Evolutionary conservation across 2,797 vertebrate species (phyloP).

Genomic region (Mico argentatus): DNA sequence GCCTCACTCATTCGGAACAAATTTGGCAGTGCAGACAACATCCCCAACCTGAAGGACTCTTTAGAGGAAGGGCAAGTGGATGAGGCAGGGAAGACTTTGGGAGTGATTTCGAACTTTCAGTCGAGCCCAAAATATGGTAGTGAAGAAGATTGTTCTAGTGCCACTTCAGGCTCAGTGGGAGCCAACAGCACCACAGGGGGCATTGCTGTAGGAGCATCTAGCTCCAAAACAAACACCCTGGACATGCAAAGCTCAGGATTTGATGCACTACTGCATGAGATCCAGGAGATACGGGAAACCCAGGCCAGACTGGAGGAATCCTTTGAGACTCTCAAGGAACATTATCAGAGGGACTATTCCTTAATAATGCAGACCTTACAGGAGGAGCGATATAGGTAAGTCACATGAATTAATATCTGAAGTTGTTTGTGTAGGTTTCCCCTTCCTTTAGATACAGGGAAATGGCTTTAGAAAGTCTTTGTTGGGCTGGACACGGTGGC

Average conservation of each 20-base stretch:
- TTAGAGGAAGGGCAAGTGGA: constrained; percentile 93
- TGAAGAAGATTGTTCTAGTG: constrained; percentile 98
- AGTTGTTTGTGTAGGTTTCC: neutral
- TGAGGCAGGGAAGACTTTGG: constrained; percentile 88
- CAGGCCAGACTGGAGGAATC: constrained; percentile 94
- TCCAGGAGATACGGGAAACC: constrained; percentile 95
- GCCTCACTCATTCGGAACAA: constrained; percentile 95
- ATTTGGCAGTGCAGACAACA: constrained; percentile 97
- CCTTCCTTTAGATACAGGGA: neutral
- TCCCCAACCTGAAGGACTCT: constrained; percentile 93
- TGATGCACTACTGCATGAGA: constrained; percentile 93
- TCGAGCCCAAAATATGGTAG: constrained; percentile 97
- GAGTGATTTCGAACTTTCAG: constrained; percentile 90
- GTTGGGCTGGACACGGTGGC: neutral
- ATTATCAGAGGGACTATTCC: constrained; percentile 96
- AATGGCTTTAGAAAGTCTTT: neutral
- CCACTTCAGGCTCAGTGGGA: constrained; percentile 95
- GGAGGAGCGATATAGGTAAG: constrained; percentile 96
- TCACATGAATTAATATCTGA: neutral
- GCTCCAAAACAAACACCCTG: constrained; percentile 95
- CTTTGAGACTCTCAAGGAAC: constrained; percentile 93
- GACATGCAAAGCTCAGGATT: constrained; percentile 93
- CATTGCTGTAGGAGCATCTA: constrained; percentile 90
- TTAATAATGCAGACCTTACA: constrained; percentile 96
- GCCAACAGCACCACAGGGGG: constrained; percentile 94